Base-by-base conservation (phyloP, 2,888 invertebrate genomes). In the Drosophila helvetica region DNA sequence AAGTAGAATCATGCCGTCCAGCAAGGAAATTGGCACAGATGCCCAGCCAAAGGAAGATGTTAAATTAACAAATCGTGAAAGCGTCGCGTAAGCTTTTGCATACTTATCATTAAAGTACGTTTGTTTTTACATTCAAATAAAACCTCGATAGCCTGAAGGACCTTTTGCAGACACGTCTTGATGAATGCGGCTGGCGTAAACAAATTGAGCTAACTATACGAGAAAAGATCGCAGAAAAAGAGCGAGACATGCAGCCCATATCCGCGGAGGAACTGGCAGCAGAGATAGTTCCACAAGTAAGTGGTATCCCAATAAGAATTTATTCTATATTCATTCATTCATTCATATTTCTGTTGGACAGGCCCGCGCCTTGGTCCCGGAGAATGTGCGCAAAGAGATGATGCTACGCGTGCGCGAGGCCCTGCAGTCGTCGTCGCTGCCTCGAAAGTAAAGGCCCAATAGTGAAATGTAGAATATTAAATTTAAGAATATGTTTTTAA, bases 151-250 rank as follows among this genome's bases (percentile, higher is more conserved):
- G 77, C 77, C 94, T 97, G 51, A 96, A 96, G 88, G 96, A 96
- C 91, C 93, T 97, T 56, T 93, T 97, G 46, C 93, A 96, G 76
- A 93, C 95, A 65, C 93, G 97, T 61, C 93, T 98, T 52, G 95
- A 96, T 50, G 98, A 98, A 92, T 98, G 98, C 92, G 98, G 98
- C 1, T 98, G 98, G 98, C 94, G 96, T 84, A 98, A 98, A 91
- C 96, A 98, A 93, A 95, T 98, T 0, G 95, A 97, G 90, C 93
- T 96, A 89, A 94, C 97, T 69, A 97, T 97, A 88, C 94, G 98
- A 78, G 96, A 97, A 91, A 94, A 95, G n/a, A 95, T 98, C 1
- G 95, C 95, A 8, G 27, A 7, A 27, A 27, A 27, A 84, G 96
- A 97, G 91, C 96, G 96, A 51, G 88, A 88, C 0, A 74, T 74